These are phyloP conservation scores for Carterocephalus palaemon DNA, from an alignment of 2,888 invertebrate genomes.

Conservation along the genomic window DNA sequence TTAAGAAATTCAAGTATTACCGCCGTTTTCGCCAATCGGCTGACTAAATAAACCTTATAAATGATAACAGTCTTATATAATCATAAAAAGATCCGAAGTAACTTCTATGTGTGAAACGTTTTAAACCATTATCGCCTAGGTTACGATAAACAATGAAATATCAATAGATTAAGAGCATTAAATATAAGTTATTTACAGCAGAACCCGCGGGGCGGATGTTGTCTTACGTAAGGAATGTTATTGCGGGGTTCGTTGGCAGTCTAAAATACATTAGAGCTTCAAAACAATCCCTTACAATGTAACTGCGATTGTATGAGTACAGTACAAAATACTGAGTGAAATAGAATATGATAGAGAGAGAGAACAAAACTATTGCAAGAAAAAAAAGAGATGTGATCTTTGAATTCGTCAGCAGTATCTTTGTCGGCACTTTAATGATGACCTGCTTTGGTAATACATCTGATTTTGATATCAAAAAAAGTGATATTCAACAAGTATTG, in stretches of 20 bases:
- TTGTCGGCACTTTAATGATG: too few species aligned
- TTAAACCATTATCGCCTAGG: conserved; percentile 21
- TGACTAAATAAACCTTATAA: conserved; percentile 29
- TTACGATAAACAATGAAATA: conserved; percentile 43
- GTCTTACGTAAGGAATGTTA: conserved; percentile 36
- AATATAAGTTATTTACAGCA: conserved; percentile 23
- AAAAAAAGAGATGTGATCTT: not conserved
- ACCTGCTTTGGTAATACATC: too few species aligned
- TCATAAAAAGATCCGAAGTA: conserved; percentile 33
- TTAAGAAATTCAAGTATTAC: conserved; percentile 18
- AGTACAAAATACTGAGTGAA: conserved; percentile 12
- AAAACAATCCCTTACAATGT: conserved; percentile 29
- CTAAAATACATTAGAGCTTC: conserved; percentile 36
- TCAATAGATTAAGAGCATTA: conserved; percentile 39
- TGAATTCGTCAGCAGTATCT: not conserved
- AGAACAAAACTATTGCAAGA: conserved; percentile 1
- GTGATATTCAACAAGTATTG: conserved; percentile 4
- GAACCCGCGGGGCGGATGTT: conserved; percentile 29
- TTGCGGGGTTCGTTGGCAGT: conserved; percentile 28
- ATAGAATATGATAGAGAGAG: conserved; percentile 10
- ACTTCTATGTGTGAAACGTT: conserved; percentile 13
- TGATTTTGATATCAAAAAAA: not conserved
- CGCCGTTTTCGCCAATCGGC: conserved; percentile 21
- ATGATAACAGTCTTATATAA: conserved; percentile 61
- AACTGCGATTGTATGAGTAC: conserved; percentile 8